A percentile compares a stretch with the other conserved stretches of the same genome.
These are phyloP conservation scores for Chloropsis hardwickii DNA, from an alignment of 2,113 vertebrate genomes.

Conservation along the genomic window DNA sequence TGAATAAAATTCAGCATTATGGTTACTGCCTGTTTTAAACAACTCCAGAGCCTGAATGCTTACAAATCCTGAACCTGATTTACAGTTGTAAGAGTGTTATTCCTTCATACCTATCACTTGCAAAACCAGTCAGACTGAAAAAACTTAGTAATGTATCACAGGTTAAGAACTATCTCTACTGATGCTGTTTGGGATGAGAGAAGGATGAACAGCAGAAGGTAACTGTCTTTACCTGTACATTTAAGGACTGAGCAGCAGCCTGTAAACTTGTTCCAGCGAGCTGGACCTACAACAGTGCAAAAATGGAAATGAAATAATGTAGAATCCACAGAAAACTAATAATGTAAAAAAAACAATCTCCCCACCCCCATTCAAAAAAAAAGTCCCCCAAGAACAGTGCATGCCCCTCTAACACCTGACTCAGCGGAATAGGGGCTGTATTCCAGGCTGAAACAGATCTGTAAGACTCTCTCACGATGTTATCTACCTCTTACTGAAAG, in stretches of 20 bases:
- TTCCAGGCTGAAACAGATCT: neutral
- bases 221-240: conserved; percentile 76
- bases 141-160: neutral
- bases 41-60: neutral
- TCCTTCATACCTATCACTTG: neutral
- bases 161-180: neutral
- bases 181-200: neutral
- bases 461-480: neutral
- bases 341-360: neutral
- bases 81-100: neutral
- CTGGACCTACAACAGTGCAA: conserved; percentile 76
- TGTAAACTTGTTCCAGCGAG: conserved; percentile 84
- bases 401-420: neutral
- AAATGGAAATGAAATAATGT: conserved; percentile 40
- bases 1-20: neutral
- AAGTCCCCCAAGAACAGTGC: neutral
- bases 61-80: neutral
- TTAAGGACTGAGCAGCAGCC: conserved; percentile 83
- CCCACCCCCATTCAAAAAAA: neutral
- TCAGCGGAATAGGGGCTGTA: neutral
- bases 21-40: neutral
- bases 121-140: neutral
- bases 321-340: neutral
- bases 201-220: neutral
- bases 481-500: neutral